These are phyloP conservation scores for Heliconius hewitsoni DNA, from an alignment of 1,140 invertebrate genomes.

Conservation along the genomic window DNA sequence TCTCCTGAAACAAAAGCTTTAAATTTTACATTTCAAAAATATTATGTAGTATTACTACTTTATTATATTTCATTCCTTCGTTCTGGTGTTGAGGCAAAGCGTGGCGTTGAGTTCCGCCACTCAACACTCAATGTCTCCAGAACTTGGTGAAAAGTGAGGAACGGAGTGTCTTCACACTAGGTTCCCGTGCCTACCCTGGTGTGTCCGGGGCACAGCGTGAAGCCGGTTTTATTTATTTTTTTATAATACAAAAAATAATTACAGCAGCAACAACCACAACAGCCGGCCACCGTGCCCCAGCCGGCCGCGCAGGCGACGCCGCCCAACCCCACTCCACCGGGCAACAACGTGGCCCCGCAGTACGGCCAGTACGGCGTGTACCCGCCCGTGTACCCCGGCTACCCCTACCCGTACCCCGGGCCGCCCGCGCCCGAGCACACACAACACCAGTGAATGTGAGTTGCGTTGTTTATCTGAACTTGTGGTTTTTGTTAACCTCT, in stretches of 20 bases:
- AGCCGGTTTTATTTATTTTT: too few species aligned
- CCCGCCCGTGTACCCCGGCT: slow-evolving; percentile 53
- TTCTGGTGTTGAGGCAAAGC: too few species aligned
- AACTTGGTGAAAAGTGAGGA: too few species aligned
- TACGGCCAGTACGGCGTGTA: slow-evolving; percentile 49
- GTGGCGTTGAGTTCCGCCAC: too few species aligned
- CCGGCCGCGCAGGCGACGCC: slow-evolving; percentile 36
- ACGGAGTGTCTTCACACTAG: too few species aligned
- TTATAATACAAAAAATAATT: not conserved
- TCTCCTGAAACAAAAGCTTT: too few species aligned
- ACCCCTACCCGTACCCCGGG: slow-evolving; percentile 54
- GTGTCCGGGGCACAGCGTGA: too few species aligned
- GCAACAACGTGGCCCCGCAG: slow-evolving; percentile 28
- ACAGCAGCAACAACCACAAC: slow-evolving; percentile 34
- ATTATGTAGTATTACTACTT: too few species aligned
- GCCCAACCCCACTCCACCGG: slow-evolving; percentile 31
- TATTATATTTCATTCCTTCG: too few species aligned
- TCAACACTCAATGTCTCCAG: too few species aligned
- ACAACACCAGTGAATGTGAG: slow-evolving; percentile 43
- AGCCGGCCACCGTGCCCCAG: slow-evolving; percentile 35
- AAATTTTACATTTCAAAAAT: too few species aligned
- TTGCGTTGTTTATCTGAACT: not conserved
- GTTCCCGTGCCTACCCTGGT: too few species aligned
- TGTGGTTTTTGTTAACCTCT: not conserved
- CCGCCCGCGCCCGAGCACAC: slow-evolving; percentile 44